Base-by-base conservation (phyloP, 2,797 vertebrate genomes). In the Artibeus jamaicensis region DNA sequence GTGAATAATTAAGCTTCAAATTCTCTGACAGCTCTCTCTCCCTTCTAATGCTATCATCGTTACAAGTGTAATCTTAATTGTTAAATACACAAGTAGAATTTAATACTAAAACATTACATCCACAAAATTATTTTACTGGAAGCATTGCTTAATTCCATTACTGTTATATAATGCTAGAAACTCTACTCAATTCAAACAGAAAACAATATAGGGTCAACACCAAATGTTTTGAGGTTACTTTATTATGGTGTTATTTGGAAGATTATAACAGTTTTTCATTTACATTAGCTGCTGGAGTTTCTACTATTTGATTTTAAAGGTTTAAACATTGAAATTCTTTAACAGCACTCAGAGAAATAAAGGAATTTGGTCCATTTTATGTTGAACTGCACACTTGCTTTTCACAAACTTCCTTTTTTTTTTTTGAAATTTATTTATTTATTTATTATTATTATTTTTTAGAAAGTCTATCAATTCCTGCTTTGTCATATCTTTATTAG, bases 1-100 rank as follows among this genome's bases (percentile, higher is more conserved):
- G 98, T 96, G 55, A 97, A 98, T 97, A 98, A 98, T 98, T 98
- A 98, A 95, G 97, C 97, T 97, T 98, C 97, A 98, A 97, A 98
- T 97, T 84, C 5, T 3, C 91, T 98, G 97, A 98, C 97, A 97
- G 97, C 77, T 96, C 82, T 91, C 92, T 82, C 95, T 42, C 59
- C 94, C 71, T 97, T 97, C 86, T 96, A 86, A 68, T 70, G 77
- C 86, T 77, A 91, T 86, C n/a, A 97, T 93, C 88, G 96, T 2
- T 4, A 82, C 91, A 93, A 93, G 48, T 97, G 81, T 79, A 95
- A 96, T 82, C 97, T 96, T 83, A 97, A 95, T 67, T 86, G 94
- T 86, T 95, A 96, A 97, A 96, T 76, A n/a, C 68, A 95, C 29
- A 37, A 82, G 86, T 57, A 94, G 81, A 84, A 96, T 94, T 97